Percentiles rank a stretch among this genome's conserved stretches.
Conservation (phyloP, 2,888 invertebrate species). For the Limnephilus rhombicus region DNA sequence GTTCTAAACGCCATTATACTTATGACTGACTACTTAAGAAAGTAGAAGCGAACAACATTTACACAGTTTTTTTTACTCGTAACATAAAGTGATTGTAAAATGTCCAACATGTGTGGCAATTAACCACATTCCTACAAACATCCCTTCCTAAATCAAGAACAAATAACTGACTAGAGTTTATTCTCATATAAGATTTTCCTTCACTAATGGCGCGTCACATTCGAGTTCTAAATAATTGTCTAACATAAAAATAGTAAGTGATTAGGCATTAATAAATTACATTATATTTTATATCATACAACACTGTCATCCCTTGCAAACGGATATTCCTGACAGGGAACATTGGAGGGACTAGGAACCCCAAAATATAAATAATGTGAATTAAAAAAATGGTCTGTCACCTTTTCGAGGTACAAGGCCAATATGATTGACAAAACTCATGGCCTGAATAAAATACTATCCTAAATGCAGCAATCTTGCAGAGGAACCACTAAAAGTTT, state of each 20-base stretch:
- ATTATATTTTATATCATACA: background rate
- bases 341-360: background rate
- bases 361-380: too few relatives aligned
- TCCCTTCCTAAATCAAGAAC: background rate
- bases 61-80: background rate
- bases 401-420: too few relatives aligned
- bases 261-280: background rate
- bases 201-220: background rate
- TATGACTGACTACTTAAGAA: background rate
- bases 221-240: background rate
- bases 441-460: too few relatives aligned
- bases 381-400: too few relatives aligned
- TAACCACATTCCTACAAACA: background rate
- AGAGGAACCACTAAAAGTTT: too few relatives aligned
- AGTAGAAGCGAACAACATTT: background rate
- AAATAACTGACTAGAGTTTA: slow-evolving; percentile 1
- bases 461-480: too few relatives aligned
- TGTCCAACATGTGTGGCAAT: background rate
- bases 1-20: background rate
- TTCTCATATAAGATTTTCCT: background rate
- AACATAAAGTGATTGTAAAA: background rate
- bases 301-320: background rate
- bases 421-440: too few relatives aligned
- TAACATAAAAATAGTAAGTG: background rate
- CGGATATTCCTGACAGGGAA: background rate